Conservation (phyloP, 2,113 vertebrate genomes). For the Eptesicus fuscus region DNA sequence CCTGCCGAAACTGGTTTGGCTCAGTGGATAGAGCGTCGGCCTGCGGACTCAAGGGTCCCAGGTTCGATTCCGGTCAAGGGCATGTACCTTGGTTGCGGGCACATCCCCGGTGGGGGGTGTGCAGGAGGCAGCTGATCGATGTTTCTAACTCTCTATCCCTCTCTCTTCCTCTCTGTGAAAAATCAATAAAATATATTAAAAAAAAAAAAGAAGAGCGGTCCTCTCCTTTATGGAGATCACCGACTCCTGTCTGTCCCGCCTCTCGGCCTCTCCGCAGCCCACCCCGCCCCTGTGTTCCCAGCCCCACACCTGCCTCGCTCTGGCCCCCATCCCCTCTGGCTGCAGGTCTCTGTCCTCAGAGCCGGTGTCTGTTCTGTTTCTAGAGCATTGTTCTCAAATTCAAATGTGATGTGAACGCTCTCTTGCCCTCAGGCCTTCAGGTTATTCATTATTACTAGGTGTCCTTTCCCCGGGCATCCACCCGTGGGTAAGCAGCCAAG, state of each 20-base stretch:
- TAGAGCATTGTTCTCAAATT: neutral
- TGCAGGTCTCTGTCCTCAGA: neutral
- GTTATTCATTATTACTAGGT: neutral
- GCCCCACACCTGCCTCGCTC: neutral
- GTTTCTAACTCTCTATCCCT: too few relatives aligned
- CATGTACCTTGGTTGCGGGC: too few relatives aligned
- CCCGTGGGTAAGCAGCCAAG: neutral
- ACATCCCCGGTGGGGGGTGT: too few relatives aligned
- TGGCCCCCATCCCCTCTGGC: neutral
- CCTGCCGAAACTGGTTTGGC: too few relatives aligned
- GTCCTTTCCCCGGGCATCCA: neutral
- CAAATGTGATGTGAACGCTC: neutral
- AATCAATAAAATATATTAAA: too few relatives aligned
- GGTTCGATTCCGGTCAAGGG: too few relatives aligned
- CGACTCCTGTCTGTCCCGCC: fast-evolving
- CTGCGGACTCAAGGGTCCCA: too few relatives aligned
- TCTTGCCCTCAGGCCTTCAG: neutral
- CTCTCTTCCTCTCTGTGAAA: too few relatives aligned
- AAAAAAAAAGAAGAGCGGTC: neutral
- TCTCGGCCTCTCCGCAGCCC: neutral
- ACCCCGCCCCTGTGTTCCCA: neutral
- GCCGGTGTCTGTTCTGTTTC: neutral
- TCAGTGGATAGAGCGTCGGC: too few relatives aligned
- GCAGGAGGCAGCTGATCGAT: too few relatives aligned
- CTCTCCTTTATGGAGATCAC: neutral